Evolutionary conservation across 1,140 invertebrate genomes (phyloP).

Genomic region (Panonychus citri): DNA sequence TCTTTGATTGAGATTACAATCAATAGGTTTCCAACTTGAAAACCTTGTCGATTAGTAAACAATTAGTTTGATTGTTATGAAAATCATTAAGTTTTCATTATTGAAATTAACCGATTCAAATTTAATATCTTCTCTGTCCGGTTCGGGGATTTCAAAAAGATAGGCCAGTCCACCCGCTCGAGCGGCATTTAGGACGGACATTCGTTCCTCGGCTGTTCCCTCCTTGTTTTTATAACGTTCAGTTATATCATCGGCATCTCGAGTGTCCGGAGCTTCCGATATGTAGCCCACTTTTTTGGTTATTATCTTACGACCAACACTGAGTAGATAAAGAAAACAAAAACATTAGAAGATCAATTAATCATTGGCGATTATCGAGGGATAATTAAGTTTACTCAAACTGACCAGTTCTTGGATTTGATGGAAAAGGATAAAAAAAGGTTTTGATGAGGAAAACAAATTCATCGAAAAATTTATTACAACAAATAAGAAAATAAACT

Average conservation of each 20-base stretch:
- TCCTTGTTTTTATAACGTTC: constrained; percentile 66
- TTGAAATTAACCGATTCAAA: constrained; percentile 64
- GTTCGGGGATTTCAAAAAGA: constrained; percentile 15
- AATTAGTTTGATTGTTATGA: too few relatives aligned
- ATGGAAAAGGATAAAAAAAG: not conserved
- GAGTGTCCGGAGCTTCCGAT: constrained; percentile 28
- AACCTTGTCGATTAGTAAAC: too few relatives aligned
- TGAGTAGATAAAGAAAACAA: constrained; percentile 19
- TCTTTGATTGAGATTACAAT: too few relatives aligned
- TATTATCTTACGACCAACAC: constrained; percentile 60
- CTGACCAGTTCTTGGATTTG: too few relatives aligned
- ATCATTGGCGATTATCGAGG: too few relatives aligned
- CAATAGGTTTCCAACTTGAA: too few relatives aligned
- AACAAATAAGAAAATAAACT: too few relatives aligned
- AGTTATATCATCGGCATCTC: constrained; percentile 48
- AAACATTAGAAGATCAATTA: not conserved
- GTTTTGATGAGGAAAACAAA: not conserved
- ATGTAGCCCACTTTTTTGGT: constrained; percentile 54
- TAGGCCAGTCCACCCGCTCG: constrained; percentile 26
- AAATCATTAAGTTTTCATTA: too few relatives aligned
- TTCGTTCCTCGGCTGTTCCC: constrained; percentile 41
- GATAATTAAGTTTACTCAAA: too few relatives aligned
- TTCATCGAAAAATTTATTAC: too few relatives aligned
- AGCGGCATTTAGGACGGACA: constrained; percentile 51
- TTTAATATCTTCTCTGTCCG: constrained; percentile 55